These are phyloP conservation scores for Pollicipes pollicipes DNA, from an alignment of 1,140 invertebrate species.

Conservation along the genomic window DNA sequence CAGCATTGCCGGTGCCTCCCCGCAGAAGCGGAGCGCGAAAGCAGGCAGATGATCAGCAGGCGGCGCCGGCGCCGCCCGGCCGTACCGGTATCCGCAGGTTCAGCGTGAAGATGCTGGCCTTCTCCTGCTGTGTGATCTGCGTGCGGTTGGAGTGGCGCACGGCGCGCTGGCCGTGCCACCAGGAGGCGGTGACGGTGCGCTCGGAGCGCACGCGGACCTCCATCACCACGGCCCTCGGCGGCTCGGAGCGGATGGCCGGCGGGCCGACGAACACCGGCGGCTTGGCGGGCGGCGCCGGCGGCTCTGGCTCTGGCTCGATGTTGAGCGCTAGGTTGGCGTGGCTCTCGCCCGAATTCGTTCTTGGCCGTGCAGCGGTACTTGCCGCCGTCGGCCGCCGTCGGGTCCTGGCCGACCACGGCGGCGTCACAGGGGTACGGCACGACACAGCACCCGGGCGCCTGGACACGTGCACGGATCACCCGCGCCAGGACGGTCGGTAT, in stretches of 20 bases:
- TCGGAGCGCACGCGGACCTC: constrained; percentile 73
- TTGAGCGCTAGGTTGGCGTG: neutral
- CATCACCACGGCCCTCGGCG: constrained; percentile 62
- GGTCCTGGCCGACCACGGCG: too few species aligned
- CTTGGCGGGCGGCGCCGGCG: too few species aligned
- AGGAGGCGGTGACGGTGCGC: constrained; percentile 7
- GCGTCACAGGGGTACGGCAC: too few species aligned
- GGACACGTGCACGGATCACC: too few species aligned
- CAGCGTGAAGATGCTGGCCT: neutral
- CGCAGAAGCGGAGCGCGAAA: too few species aligned
- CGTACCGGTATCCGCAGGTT: neutral
- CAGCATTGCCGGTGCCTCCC: too few species aligned
- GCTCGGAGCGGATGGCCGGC: constrained; percentile 67
- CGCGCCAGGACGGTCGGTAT: too few species aligned
- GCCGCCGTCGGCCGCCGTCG: neutral
- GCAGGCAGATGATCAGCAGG: too few species aligned
- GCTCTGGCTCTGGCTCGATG: neutral
- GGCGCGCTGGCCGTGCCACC: neutral
- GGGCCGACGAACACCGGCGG: constrained; percentile 37
- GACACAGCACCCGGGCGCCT: too few species aligned
- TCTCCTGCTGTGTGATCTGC: neutral
- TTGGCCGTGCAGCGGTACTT: neutral
- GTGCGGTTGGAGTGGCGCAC: neutral
- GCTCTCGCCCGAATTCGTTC: neutral
- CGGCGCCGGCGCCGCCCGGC: too few species aligned